phyloP scores from a whole-genome alignment of 2,888 invertebrate species.

The Liposcelis brunnea region DNA sequence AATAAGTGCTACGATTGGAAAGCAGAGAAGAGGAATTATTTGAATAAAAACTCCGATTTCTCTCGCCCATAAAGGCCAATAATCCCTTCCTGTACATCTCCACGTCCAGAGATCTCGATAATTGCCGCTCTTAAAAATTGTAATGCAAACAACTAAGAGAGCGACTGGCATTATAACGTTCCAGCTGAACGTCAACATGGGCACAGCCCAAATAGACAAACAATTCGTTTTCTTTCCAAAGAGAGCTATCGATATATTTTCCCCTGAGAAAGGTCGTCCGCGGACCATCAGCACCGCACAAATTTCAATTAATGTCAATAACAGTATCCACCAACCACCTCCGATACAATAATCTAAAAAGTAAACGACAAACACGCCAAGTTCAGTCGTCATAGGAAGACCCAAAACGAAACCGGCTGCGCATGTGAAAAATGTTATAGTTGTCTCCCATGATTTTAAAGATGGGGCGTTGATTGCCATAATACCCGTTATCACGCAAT shows the following conservation, averaged over 20 bases:
- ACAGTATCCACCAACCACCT: conserved; percentile 74
- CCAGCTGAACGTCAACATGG: conserved; percentile 66
- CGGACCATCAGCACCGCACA: conserved; percentile 73
- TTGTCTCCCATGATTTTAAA: conserved; percentile 61
- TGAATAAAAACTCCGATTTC: conserved; percentile 63
- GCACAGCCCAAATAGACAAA: conserved; percentile 26
- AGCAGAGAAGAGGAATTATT: conserved; percentile 51
- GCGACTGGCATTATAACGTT: conserved; percentile 71
- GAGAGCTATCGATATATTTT: conserved; percentile 44
- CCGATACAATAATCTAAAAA: conserved; percentile 71
- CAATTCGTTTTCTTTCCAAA: conserved; percentile 21
- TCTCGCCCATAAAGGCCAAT: conserved; percentile 65
- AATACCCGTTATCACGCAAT: conserved; percentile 71
- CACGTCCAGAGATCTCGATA: conserved; percentile 50
- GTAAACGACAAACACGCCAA: conserved; percentile 66
- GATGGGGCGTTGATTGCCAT: conserved; percentile 58
- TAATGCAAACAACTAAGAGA: conserved; percentile 51
- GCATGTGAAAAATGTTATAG: conserved; percentile 68
- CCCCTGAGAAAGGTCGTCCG: conserved; percentile 71
- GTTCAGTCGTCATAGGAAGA: conserved; percentile 74
- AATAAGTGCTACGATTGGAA: conserved; percentile 54
- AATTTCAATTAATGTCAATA: conserved; percentile 56
- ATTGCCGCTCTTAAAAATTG: conserved; percentile 52
- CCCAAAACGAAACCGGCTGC: conserved; percentile 65
- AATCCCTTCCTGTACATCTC: conserved; percentile 40